Base-by-base conservation (phyloP, 2,888 invertebrate species). In the Hyposoter dolosus region DNA sequence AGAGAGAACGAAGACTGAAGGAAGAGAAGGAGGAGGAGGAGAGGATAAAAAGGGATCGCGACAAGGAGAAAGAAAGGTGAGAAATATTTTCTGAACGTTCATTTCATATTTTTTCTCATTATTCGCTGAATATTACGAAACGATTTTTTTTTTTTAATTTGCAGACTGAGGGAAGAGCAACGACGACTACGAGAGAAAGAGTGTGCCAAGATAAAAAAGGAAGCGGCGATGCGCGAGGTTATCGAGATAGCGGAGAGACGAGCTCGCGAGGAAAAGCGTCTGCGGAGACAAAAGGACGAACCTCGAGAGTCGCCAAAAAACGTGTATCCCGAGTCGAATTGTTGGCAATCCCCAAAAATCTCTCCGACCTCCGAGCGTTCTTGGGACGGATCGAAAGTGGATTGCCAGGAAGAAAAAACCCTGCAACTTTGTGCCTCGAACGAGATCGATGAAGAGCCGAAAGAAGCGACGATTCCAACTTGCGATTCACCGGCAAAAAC, bases 1-100 rank as follows among this genome's bases (percentile, higher is more conserved):
- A 98, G 93, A 95, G 96, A 88, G 97, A 98, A 91, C 95, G 95
- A 77, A 96, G 96, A 88, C 94, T 97, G 87, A 95, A 95, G 90
- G 98, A 98, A 93, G 98, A 99, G 93, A 95, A 96, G 88, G 95
- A 97, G 88, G 98, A 98, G 93, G 98, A 98, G 91, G 95, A 96
- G 87, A 95, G 98, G 85, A 95, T 98, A 85, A 96, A 96, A 88
- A 95, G 96, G 65, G 97, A 98, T 92, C 91, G 97, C 97, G 94
- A 94, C 96, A 90, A 88, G 65, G 93, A 93, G 60, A 91, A 89
- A 63, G 90, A 91, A 75, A 92, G 93, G 93, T 92, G 78, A 83
- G 53, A 47, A 19, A 35, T 10, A 9, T 66, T 19, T n/a, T 5
- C 1, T 23, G 0, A 32, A 7, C n/a, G n/a, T 28, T 35, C 50